Percentiles rank a stretch among this genome's conserved stretches.
Evolutionary conservation across 1,140 invertebrate species (phyloP).

Genomic region (Drosophila kohkoa): DNA sequence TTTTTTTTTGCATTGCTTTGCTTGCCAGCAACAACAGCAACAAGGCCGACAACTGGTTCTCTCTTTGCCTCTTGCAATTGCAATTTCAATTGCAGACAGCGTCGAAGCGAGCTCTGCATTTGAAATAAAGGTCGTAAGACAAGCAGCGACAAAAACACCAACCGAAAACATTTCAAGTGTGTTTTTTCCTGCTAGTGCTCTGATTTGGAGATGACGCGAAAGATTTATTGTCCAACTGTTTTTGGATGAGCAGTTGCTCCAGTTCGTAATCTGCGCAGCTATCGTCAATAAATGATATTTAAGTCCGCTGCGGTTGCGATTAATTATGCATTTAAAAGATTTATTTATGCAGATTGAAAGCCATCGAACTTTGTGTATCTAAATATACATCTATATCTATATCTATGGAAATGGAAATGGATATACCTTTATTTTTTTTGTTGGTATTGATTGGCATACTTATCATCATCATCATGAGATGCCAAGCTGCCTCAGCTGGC

Average conservation of each 20-base stretch:
- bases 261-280: conserved; percentile 6
- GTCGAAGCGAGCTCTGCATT: conserved; percentile 29
- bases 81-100: conserved; percentile 77
- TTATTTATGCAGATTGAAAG: conserved; percentile 45
- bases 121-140: conserved; percentile 74
- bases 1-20: background rate
- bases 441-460: conserved; percentile 48
- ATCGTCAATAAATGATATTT: conserved; percentile 23
- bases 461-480: conserved; percentile 17
- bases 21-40: conserved; percentile 20
- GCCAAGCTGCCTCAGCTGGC: conserved; percentile 24
- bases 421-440: conserved; percentile 24
- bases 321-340: conserved; percentile 33
- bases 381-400: conserved; percentile 5
- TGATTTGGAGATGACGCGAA: conserved; percentile 28
- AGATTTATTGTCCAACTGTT: conserved; percentile 69
- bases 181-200: conserved; percentile 45
- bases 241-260: conserved; percentile 32
- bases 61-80: conserved; percentile 34
- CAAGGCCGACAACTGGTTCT: conserved; percentile 64
- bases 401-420: conserved; percentile 3
- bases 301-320: background rate
- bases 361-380: conserved; percentile 13
- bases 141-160: conserved; percentile 23
- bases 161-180: conserved; percentile 53